A percentile compares a stretch with the other conserved stretches of the same genome.
phyloP scores from a whole-genome alignment of 2,113 vertebrate species.

The Daboia siamensis region DNA sequence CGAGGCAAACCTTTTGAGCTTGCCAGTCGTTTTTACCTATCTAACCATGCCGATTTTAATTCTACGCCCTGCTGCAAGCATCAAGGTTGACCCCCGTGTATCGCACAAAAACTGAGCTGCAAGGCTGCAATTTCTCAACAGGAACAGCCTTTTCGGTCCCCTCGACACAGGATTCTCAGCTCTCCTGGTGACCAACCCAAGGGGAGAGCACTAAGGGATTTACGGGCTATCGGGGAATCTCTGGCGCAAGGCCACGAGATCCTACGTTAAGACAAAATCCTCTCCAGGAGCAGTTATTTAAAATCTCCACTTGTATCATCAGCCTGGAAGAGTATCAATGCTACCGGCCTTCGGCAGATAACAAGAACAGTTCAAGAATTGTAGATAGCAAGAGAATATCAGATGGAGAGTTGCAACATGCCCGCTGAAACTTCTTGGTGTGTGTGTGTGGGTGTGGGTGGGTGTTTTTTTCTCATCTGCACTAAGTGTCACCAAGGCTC shows the following conservation, averaged over 20 bases:
- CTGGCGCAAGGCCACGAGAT: background rate
- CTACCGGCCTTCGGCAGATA: background rate
- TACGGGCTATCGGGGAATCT: background rate
- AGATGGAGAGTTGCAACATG: background rate
- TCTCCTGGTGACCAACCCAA: background rate
- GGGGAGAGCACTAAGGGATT: background rate
- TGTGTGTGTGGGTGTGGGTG: too few species aligned
- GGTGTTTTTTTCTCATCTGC: too few species aligned
- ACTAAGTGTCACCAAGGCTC: background rate
- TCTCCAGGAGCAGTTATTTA: background rate
- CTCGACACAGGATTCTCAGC: background rate
- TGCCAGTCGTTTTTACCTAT: background rate
- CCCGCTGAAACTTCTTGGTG: background rate
- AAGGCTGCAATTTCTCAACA: background rate
- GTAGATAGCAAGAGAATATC: background rate
- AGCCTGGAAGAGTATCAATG: background rate
- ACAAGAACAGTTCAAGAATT: background rate
- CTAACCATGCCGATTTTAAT: too few species aligned
- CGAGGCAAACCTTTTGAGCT: background rate
- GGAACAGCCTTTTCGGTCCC: background rate
- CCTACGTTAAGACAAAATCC: background rate
- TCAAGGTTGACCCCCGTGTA: background rate
- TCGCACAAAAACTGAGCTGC: background rate
- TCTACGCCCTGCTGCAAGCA: background rate
- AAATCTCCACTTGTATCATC: background rate